Conservation (phyloP, 2,113 vertebrate genomes). For the Bettongia penicillata region DNA sequence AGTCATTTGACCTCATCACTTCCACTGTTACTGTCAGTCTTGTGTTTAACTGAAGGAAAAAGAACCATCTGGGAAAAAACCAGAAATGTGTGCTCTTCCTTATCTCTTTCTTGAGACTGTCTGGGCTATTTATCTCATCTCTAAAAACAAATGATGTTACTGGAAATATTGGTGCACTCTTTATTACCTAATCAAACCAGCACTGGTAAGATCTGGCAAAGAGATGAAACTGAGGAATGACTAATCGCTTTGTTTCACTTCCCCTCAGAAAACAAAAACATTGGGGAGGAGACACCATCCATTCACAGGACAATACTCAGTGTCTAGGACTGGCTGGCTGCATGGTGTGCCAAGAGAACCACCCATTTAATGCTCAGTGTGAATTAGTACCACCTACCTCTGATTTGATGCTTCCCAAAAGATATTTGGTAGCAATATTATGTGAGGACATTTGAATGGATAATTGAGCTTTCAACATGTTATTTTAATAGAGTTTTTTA, state of each 20-base stretch:
- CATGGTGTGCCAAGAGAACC: neutral
- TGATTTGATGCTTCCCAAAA: neutral
- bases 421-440: neutral
- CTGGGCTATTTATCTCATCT: neutral
- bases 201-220: conserved; percentile 1
- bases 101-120: conserved; percentile 11
- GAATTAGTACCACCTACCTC: neutral
- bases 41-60: conserved; percentile 8
- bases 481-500: neutral
- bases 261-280: neutral
- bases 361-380: neutral
- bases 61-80: conserved; percentile 31
- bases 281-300: neutral
- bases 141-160: conserved; percentile 19
- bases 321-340: neutral
- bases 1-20: conserved; percentile 31
- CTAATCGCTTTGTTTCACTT: conserved; percentile 54
- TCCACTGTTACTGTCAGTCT: neutral
- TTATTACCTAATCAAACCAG: conserved; percentile 16
- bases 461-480: neutral
- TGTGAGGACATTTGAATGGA: neutral
- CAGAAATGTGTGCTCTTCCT: neutral
- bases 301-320: neutral
- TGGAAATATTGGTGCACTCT: conserved; percentile 2
- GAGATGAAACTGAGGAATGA: conserved; percentile 49